Base-by-base conservation (phyloP, 2,888 invertebrate species). In the Aleiodes alternator region DNA sequence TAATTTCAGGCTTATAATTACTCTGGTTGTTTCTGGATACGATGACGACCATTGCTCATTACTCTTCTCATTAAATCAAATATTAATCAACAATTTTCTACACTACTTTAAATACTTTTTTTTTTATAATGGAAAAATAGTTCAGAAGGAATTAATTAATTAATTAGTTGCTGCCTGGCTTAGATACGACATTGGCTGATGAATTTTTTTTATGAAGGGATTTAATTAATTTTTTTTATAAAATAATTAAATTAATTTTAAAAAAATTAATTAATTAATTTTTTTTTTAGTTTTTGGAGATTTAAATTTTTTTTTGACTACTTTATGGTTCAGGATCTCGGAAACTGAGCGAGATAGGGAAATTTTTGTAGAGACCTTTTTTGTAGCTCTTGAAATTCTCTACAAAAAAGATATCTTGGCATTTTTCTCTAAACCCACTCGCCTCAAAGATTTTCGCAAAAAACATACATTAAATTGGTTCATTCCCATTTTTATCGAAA, bases 1-100 rank as follows among this genome's bases (percentile, higher is more conserved):
- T 69, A 78, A 38, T 64, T 82, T 80, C 31, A 77, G 51, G 50
- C 12, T 31, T 51, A 84, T 85, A 85, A 82, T 84, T 84, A 86
- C 84, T 85, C 75, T 79, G 76, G 81, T 81, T 71, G 81, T 81
- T 80, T 81, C 83, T 83, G 85, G 82, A 80, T 80, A 79, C 80
- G 77, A 80, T 82, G 78, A 83, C 82, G 85, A 80, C 81, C 16
- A n/a, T 81, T 77, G 69, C 78, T 80, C 81, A 75, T 75, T 69
- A 75, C 66, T 75, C 59, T 72, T 64, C 61, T 38, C 71, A 74
- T 68, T 56, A 66, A 43, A 29, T 57, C 12, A 34, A 57, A 12
- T 53, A 53, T 53, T n/a, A 61, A 51, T 23, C 23, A 31, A 61
- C 12, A 55, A 38, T 38, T 38, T 43, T 43, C 34, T 34, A 34